Evolutionary conservation across 92 coral and sea anemone genomes (phyloP).

Genomic region (Phenganax subtilis): DNA sequence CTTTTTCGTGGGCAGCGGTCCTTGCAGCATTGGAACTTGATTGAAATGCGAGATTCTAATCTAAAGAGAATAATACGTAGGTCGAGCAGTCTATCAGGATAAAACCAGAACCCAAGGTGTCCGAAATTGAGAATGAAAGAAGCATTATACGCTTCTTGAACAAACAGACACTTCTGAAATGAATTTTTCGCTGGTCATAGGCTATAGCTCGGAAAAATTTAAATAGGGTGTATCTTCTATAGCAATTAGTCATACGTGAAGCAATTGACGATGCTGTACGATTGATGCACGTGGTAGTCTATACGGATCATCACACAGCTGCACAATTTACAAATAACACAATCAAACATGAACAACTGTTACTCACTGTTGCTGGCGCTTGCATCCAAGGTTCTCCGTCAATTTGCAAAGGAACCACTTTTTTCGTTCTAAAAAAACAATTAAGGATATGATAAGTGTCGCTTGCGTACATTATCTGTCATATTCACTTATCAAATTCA

Average conservation of each 20-base stretch:
- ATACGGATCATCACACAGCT: too few species aligned
- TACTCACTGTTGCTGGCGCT: slow-evolving; percentile 86
- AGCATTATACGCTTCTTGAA: too few species aligned
- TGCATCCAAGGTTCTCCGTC: slow-evolving; percentile 99
- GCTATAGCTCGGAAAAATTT: too few species aligned
- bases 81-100: background rate
- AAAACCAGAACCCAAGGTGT: too few species aligned
- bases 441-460: background rate
- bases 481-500: background rate
- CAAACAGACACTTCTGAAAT: too few species aligned
- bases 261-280: too few species aligned
- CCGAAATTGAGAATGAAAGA: too few species aligned
- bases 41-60: slow-evolving; percentile 80
- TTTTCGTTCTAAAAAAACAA: slow-evolving; percentile 64
- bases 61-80: slow-evolving; percentile 40
- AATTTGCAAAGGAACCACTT: slow-evolving; percentile 89
- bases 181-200: too few species aligned
- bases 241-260: too few species aligned
- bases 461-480: background rate
- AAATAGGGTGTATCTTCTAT: too few species aligned
- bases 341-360: background rate
- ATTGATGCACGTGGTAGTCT: too few species aligned
- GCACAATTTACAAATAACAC: too few species aligned
- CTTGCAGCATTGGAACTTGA: slow-evolving; percentile 98
- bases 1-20: slow-evolving; percentile 88